Base-by-base conservation (phyloP, 2,797 vertebrate species). In the Microchirus variegatus region DNA sequence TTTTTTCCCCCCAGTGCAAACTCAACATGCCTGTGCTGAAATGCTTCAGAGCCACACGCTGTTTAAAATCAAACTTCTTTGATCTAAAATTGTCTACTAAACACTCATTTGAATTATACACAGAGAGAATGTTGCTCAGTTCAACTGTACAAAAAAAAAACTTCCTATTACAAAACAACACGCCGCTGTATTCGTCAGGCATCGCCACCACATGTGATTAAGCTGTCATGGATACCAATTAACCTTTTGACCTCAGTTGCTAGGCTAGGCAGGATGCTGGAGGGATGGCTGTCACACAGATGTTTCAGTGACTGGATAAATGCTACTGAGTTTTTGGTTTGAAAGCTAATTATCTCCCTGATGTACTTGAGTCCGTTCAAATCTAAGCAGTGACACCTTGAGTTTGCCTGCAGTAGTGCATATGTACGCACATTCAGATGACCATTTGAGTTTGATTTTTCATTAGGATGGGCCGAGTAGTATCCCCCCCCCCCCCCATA, bases 271-370 rank as follows among this genome's bases (percentile, higher is more conserved):
- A 42, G 51, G 45, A 7, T 15, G 18, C 1, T n/a, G 47, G 17
- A 60, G 12, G 40, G 44, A 56, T 53, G 19, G 12, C 37, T 55
- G 37, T 52, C 38, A 42, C 42, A 38, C 76, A 78, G 70, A 81
- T 77, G 53, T 73, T 73, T 68, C 55, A 56, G 50, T 66, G 53
- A 60, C 58, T 78, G 40, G 47, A 71, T 50, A 60, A 66, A 18
- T 64, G 54, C 68, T 56, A 36, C 50, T 41, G 10, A 16, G n/a
- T 47, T 75, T 82, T 71, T 52, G 49, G 59, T 76, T 67, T 57
- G 56, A 82, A 70, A 73, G 31, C 61, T 87, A 89, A 88, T 84
- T 80, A 90, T 84, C 63, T 87, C 86, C 84, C 82, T 65, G 63
- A 88, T 80, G 85, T 64, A 48, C 67, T 59, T 12, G 16, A 22